Percentiles rank a stretch among this genome's conserved stretches.
phyloP scores from a whole-genome alignment of 2,888 invertebrate genomes.

The Hirtodrosophila cameraria region DNA sequence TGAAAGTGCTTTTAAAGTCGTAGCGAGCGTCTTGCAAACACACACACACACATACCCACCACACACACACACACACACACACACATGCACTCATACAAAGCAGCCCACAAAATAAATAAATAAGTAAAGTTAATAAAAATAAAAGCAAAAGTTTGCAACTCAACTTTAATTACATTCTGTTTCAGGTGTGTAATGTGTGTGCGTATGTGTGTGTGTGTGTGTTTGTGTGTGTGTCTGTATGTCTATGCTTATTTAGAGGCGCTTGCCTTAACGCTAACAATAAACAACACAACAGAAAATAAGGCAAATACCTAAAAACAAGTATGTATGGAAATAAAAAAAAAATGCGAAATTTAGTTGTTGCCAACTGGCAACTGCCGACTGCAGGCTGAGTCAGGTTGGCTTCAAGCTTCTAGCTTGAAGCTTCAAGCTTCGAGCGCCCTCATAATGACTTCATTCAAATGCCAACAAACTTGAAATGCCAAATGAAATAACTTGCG shows the following conservation, averaged over 20 bases:
- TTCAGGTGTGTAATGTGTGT: conserved; percentile 43
- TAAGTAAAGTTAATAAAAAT: conserved; percentile 75
- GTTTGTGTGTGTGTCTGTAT: conserved; percentile 33
- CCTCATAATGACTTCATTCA: conserved; percentile 81
- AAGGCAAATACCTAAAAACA: conserved; percentile 46
- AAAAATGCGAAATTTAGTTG: conserved; percentile 72
- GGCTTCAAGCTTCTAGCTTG: no score
- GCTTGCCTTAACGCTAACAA: conserved; percentile 61
- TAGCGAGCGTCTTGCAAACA: conserved; percentile 38
- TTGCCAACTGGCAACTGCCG: conserved; percentile 28
- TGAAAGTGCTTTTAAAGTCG: conserved; percentile 79
- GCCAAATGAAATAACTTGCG: conserved; percentile 79
- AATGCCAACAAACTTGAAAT: conserved; percentile 81
- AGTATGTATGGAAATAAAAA: no score
- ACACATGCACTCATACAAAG: background rate
- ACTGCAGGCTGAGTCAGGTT: conserved; percentile 46
- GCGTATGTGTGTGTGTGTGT: conserved; percentile 5
- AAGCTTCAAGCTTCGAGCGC: no score
- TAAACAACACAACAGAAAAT: conserved; percentile 63
- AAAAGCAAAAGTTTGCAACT: conserved; percentile 79
- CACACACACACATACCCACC: conserved; percentile 13
- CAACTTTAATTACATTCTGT: conserved; percentile 78
- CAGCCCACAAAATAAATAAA: conserved; percentile 70
- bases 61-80: conserved; percentile 1
- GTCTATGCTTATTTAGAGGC: conserved; percentile 76